Conservation (phyloP, 2,888 invertebrate genomes). For the Cantharis nigra region DNA sequence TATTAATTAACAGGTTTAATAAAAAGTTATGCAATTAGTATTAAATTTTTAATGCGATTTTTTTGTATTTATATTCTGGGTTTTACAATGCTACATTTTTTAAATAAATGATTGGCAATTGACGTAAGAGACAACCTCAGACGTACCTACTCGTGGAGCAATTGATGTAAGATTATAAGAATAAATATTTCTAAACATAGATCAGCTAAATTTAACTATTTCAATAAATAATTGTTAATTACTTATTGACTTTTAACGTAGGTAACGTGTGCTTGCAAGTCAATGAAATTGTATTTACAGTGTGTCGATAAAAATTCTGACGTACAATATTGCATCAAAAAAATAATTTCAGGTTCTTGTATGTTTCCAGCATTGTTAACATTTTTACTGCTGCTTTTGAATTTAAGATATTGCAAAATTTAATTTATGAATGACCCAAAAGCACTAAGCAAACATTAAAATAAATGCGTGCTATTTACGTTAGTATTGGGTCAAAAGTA, state of each 20-base stretch:
- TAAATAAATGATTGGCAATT: slow-evolving; percentile 5
- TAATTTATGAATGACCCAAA: slow-evolving; percentile 27
- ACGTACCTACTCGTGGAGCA: neutral
- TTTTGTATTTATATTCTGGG: neutral
- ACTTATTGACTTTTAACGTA: slow-evolving; percentile 15
- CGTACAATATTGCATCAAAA: neutral
- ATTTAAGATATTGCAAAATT: neutral
- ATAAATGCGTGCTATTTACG: slow-evolving; percentile 24
- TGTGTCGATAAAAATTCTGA: neutral
- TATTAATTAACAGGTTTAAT: neutral
- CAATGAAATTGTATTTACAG: neutral
- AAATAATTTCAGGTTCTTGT: neutral
- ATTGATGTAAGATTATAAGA: neutral
- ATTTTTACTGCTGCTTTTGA: neutral
- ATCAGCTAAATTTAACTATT: slow-evolving; percentile 13
- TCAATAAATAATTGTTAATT: slow-evolving; percentile 15
- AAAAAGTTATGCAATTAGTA: neutral
- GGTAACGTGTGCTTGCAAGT: slow-evolving; percentile 1
- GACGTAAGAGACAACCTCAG: slow-evolving; percentile 5
- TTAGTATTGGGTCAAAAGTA: slow-evolving; percentile 25
- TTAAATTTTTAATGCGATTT: neutral
- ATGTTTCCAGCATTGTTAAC: neutral
- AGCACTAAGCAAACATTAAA: slow-evolving; percentile 22
- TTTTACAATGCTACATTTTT: neutral
- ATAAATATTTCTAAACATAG: slow-evolving; percentile 5